These are phyloP conservation scores for Glyptemys insculpta DNA, from an alignment of 2,797 vertebrate species.

Conservation along the genomic window DNA sequence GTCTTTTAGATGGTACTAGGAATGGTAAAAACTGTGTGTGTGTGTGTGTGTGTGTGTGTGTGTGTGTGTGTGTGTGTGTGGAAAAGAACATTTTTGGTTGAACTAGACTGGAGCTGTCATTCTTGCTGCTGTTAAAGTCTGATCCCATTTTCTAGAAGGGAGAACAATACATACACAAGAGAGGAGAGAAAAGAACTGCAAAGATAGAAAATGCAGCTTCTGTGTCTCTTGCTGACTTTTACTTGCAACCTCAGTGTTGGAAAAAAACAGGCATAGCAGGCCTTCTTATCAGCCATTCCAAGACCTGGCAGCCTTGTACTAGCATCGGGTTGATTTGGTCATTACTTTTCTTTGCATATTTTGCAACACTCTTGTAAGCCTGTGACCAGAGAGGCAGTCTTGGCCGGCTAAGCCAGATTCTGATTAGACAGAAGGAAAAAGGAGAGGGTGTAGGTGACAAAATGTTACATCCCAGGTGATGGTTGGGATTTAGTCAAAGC, in stretches of 20 bases:
- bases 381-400: neutral
- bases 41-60: neutral
- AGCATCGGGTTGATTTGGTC: neutral
- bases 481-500: neutral
- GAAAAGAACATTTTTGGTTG: neutral
- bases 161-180: neutral
- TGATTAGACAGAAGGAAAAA: neutral
- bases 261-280: neutral
- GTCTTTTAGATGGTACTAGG: neutral
- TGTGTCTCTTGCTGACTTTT: neutral
- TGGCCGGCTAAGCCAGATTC: neutral
- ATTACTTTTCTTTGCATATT: neutral
- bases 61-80: neutral
- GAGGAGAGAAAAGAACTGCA: neutral
- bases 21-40: neutral
- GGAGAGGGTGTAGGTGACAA: neutral
- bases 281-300: neutral
- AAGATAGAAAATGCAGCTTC: neutral
- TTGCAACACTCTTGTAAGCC: no score
- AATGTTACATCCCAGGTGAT: neutral
- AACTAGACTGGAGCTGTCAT: neutral
- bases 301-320: neutral
- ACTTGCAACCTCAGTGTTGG: neutral
- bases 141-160: neutral
- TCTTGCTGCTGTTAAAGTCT: neutral